A percentile compares a stretch with the other conserved stretches of the same genome.
Evolutionary conservation across 2,888 invertebrate species (phyloP).

Genomic region (Amphipoea oculea): DNA sequence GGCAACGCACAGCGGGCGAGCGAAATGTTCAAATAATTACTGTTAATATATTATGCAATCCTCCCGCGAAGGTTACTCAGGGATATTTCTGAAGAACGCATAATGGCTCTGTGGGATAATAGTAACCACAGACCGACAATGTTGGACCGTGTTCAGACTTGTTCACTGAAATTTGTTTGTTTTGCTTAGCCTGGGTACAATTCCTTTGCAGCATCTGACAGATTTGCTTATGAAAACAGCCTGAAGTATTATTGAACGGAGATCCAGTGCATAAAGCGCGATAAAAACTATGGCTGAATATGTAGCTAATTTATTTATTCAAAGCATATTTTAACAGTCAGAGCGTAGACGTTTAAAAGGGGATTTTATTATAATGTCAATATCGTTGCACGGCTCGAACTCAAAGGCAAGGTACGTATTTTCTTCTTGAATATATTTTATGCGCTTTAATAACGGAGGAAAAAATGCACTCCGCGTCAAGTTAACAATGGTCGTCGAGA

Average conservation of each 20-base stretch:
- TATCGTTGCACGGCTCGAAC: slow-evolving; percentile 73
- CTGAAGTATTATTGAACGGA: slow-evolving; percentile 63
- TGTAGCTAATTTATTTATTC: slow-evolving; percentile 73
- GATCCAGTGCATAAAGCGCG: slow-evolving; percentile 59
- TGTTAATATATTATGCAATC: slow-evolving; percentile 86
- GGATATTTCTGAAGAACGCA: slow-evolving; percentile 79
- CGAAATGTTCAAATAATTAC: slow-evolving; percentile 85
- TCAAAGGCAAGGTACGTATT: slow-evolving; percentile 76
- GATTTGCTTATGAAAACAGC: slow-evolving; percentile 58
- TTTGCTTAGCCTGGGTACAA: slow-evolving; percentile 62
- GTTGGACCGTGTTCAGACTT: slow-evolving; percentile 60
- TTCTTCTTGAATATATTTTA: slow-evolving; percentile 82
- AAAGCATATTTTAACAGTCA: slow-evolving; percentile 79
- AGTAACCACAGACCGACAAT: slow-evolving; percentile 64
- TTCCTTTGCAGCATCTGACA: slow-evolving; percentile 63
- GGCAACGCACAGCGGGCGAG: slow-evolving; percentile 70
- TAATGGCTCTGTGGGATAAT: slow-evolving; percentile 66
- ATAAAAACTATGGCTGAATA: slow-evolving; percentile 57
- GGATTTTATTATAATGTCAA: slow-evolving; percentile 82
- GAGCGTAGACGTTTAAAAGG: slow-evolving; percentile 75
- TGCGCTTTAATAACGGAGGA: slow-evolving; percentile 76
- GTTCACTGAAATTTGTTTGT: slow-evolving; percentile 63
- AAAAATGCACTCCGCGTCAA: slow-evolving; percentile 73
- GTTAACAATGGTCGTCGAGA: slow-evolving; percentile 74
- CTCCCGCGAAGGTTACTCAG: slow-evolving; percentile 75